Evolutionary conservation across 2,888 invertebrate genomes (phyloP).

Genomic region (Xanthia togata): DNA sequence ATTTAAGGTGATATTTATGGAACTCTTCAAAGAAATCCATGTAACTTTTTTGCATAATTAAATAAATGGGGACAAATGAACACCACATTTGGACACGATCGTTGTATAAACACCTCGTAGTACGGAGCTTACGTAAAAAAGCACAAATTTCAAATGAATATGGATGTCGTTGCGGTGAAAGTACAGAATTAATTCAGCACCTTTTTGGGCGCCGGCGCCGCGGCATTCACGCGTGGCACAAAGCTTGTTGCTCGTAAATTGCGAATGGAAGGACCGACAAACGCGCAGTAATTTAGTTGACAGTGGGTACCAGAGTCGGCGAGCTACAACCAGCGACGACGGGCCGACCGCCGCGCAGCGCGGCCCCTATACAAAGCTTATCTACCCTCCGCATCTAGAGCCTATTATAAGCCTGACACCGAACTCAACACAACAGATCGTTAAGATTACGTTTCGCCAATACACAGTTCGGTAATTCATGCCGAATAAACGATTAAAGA

Average conservation of each 20-base stretch:
- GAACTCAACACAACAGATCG: constrained; percentile 82
- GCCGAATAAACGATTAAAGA: constrained; percentile 64
- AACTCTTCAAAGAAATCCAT: constrained; percentile 40
- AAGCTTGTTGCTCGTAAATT: constrained; percentile 85
- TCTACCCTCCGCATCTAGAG: constrained; percentile 85
- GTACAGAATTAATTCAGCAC: constrained; percentile 73
- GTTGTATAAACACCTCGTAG: constrained; percentile 58
- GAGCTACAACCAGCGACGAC: constrained; percentile 60
- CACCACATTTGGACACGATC: constrained; percentile 40
- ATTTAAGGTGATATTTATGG: constrained; percentile 31
- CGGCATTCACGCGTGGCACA: constrained; percentile 73
- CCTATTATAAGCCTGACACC: constrained; percentile 87
- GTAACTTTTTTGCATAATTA: constrained; percentile 36
- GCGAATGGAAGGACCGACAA: constrained; percentile 86
- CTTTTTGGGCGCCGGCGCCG: constrained; percentile 79
- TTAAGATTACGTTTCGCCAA: constrained; percentile 77
- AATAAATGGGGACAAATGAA: constrained; percentile 41
- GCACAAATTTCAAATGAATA: constrained; percentile 71
- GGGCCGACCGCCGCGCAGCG: constrained; percentile 67
- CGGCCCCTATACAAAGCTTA: constrained; percentile 79
- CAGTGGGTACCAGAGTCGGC: constrained; percentile 76
- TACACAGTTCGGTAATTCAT: constrained; percentile 65
- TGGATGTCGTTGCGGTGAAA: constrained; percentile 73
- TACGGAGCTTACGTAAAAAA: constrained; percentile 66
- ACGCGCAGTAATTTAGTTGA: constrained; percentile 88